Evolutionary conservation across 2,888 invertebrate species (phyloP).

Genomic region (Palloptera scutellata): DNA sequence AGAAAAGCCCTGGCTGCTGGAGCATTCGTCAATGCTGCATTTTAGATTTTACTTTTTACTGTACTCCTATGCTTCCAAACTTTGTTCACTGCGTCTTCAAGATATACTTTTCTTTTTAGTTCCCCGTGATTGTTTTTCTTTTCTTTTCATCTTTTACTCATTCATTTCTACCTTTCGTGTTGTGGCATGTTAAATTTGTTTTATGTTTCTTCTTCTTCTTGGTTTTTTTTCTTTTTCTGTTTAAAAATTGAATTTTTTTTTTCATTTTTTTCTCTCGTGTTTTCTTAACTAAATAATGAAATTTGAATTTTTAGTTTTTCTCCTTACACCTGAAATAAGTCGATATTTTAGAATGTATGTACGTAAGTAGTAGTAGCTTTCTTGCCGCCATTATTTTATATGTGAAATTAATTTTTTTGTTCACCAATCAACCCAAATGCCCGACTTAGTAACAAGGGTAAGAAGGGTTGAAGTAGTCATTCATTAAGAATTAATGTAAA

Average conservation of each 20-base stretch:
- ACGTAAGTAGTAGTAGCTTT: too few relatives aligned
- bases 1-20: background rate
- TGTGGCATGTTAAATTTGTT: background rate
- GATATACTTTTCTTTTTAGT: background rate
- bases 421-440: too few relatives aligned
- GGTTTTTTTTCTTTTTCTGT: background rate
- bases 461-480: too few relatives aligned
- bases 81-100: background rate
- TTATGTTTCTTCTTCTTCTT: slow-evolving; percentile 13
- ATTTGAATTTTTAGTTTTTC: slow-evolving; percentile 32
- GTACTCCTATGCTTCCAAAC: background rate
- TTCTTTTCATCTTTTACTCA: background rate
- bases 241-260: background rate
- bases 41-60: slow-evolving; percentile 20
- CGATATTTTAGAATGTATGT: slow-evolving; percentile 2
- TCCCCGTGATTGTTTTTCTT: background rate
- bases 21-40: slow-evolving; percentile 24
- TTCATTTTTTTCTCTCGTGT: slow-evolving; percentile 11
- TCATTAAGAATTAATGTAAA: too few relatives aligned
- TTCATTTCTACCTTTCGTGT: background rate
- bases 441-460: too few relatives aligned
- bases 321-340: slow-evolving; percentile 1
- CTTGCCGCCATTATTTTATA: too few relatives aligned
- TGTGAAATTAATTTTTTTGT: too few relatives aligned
- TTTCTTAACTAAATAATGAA: slow-evolving; percentile 23